Base-by-base conservation (phyloP, 2,113 vertebrate species). In the Poecilia latipinna region DNA sequence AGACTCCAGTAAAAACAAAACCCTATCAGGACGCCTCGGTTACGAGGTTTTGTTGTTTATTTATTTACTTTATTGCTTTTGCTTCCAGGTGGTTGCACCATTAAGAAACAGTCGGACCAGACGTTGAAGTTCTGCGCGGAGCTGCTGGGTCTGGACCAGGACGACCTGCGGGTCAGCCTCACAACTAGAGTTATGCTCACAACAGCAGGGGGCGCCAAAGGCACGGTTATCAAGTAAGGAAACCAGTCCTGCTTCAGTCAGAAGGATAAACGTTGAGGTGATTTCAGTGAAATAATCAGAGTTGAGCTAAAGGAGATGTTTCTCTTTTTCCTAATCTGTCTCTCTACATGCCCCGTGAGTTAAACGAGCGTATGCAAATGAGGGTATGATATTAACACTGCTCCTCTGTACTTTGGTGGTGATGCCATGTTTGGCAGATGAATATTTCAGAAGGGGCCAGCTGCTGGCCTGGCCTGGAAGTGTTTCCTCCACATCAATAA, bases 151-250 rank as follows among this genome's bases (percentile, higher is more conserved):
- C 93, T 99, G 86, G 98, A 99, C 83, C 75, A 94, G 87, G 98
- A 98, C 3, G 98, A 99, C 75, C 93, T 99, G 76, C 94, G 95
- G 1, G 96, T 96, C 81, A 99, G 98, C 90, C 95, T 99, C 82
- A 99, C 98, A 32, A 95, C 96, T 1, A 95, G 98, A 80, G 94
- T 99, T 80, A 99, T 99, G 98, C 96, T 99, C 39, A 99, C 98
- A 10, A 98, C 98, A 93, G 96, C 97, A 96, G 98, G 98, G 93
- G 98, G 98, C 94, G 88, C 96, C 93, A 99, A 99, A 96, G 98
- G 98, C 89, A 99, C 98, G 71, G 98, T 99, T 87, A 99, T 99
- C 92, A 99, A 98, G 98, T 99, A 94, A 97, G 97, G 68, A 15
- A 15, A 28, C 28, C 3, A 19, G 7, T 32, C 8, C 0, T 51